phyloP scores from a whole-genome alignment of 2,888 invertebrate genomes.

The Netelia inedita region DNA sequence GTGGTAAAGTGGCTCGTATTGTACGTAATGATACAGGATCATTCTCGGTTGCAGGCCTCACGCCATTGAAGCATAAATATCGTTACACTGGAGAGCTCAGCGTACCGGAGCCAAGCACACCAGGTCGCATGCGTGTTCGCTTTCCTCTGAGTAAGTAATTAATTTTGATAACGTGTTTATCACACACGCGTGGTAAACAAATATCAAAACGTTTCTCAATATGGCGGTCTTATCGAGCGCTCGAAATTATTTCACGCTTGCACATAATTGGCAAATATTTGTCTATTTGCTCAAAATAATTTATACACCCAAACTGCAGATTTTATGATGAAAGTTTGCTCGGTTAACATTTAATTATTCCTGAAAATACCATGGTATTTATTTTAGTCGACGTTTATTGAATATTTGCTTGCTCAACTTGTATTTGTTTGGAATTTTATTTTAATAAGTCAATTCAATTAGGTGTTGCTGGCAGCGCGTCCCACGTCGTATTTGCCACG shows the following conservation, averaged over 20 bases:
- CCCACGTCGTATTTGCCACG: constrained; percentile 91
- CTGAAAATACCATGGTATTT: not conserved
- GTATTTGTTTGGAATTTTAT: not conserved
- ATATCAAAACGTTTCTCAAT: not conserved
- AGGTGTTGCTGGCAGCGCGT: constrained; percentile 92
- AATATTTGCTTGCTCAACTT: not conserved
- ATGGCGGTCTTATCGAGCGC: not conserved
- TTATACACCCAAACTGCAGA: not conserved
- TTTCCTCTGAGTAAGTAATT: constrained; percentile 92
- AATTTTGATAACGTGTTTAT: not conserved
- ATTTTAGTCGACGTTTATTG: not conserved
- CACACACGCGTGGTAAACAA: no score
- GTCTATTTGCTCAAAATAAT: not conserved
- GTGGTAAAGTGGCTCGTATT: constrained; percentile 79
- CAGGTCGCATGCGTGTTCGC: constrained; percentile 91
- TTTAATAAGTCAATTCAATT: constrained; percentile 39
- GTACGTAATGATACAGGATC: constrained; percentile 73
- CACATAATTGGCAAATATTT: not conserved
- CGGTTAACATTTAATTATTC: not conserved
- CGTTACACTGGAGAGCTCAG: constrained; percentile 91
- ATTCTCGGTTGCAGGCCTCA: constrained; percentile 86
- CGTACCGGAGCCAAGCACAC: constrained; percentile 88
- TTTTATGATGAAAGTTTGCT: not conserved
- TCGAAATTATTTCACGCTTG: not conserved
- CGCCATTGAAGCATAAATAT: constrained; percentile 92